A percentile compares a stretch with the other conserved stretches of the same genome.
phyloP scores from a whole-genome alignment of 2,113 vertebrate species.

The Hirundichthys speculiger region DNA sequence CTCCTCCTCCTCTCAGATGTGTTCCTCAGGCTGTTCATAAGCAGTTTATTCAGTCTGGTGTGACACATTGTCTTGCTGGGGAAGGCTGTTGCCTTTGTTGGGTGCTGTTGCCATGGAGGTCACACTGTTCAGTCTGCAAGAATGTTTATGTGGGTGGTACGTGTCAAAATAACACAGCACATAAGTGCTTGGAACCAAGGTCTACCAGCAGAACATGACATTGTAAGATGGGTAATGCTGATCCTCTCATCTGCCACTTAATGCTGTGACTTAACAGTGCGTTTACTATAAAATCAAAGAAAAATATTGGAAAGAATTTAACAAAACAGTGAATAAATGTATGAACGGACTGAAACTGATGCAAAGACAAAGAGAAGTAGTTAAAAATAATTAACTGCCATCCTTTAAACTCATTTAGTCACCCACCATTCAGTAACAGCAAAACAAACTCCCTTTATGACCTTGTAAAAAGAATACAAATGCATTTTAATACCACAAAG shows the following conservation, averaged over 20 bases:
- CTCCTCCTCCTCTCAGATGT: background rate
- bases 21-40: background rate
- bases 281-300: background rate
- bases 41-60: background rate
- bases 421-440: background rate
- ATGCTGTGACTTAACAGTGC: background rate
- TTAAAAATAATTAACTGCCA: background rate
- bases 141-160: background rate
- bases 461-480: background rate
- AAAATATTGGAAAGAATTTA: background rate
- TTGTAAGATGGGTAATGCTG: background rate
- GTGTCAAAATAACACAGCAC: conserved; percentile 2
- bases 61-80: background rate
- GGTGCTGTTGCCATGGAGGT: background rate
- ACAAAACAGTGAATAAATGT: background rate
- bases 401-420: background rate
- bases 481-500: background rate
- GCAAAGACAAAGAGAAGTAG: background rate
- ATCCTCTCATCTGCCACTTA: background rate
- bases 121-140: background rate
- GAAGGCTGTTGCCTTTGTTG: conserved; percentile 1
- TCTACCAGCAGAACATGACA: background rate
- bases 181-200: background rate
- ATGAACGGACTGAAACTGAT: background rate
- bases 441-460: background rate